These are phyloP conservation scores for Machimus rusticus DNA, from an alignment of 2,888 invertebrate genomes.

Conservation along the genomic window DNA sequence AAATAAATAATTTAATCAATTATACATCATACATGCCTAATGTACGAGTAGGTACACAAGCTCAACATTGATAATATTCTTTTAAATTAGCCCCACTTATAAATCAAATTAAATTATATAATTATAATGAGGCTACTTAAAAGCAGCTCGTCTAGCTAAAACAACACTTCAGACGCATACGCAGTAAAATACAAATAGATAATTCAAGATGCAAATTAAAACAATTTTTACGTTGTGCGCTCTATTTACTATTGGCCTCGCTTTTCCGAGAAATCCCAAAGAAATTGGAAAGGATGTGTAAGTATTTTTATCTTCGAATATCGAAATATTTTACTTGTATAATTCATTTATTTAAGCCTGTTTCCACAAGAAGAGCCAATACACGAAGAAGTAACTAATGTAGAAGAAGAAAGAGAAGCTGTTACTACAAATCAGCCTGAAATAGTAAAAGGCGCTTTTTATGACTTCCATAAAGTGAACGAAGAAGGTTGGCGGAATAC, in stretches of 20 bases:
- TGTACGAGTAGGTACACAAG: too few species aligned
- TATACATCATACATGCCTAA: too few species aligned
- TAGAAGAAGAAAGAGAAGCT: neutral
- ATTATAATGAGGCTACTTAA: neutral
- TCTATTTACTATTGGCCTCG: neutral
- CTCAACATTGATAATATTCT: neutral
- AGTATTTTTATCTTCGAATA: neutral
- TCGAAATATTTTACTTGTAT: neutral
- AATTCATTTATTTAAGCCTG: neutral
- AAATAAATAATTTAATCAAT: too few species aligned
- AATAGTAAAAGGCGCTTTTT: too few species aligned
- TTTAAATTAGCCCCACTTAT: neutral
- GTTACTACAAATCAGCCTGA: too few species aligned
- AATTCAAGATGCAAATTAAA: neutral
- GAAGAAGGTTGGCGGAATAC: too few species aligned
- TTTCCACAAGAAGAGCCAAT: neutral
- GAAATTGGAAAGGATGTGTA: neutral
- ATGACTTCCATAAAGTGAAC: too few species aligned
- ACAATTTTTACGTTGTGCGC: neutral
- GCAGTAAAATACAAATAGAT: neutral
- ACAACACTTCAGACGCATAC: neutral
- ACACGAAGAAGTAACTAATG: neutral
- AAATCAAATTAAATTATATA: neutral
- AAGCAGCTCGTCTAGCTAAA: neutral
- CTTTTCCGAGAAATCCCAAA: neutral